Conservation (phyloP, 2,797 vertebrate genomes). For the Lemur catta region DNA sequence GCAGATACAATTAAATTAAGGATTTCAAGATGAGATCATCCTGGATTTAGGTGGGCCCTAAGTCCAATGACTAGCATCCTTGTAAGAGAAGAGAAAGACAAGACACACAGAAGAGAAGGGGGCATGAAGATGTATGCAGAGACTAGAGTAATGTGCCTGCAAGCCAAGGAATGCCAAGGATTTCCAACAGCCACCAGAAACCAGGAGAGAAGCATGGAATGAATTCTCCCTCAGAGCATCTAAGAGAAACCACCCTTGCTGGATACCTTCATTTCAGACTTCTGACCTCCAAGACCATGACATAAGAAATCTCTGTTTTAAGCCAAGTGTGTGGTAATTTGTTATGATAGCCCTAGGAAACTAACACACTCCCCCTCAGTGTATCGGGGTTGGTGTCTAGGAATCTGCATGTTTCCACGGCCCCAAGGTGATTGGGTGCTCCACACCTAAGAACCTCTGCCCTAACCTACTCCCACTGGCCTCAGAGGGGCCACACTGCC, state of each 20-base stretch:
- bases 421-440: background rate
- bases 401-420: background rate
- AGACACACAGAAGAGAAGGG: background rate
- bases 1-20: conserved; percentile 11
- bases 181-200: background rate
- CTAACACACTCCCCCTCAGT: background rate
- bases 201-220: background rate
- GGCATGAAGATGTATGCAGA: background rate
- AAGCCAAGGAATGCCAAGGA: background rate
- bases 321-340: background rate
- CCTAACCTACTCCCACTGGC: background rate
- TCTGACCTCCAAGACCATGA: background rate
- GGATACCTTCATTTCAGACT: background rate
- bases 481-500: background rate
- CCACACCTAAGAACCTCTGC: background rate
- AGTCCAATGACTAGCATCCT: background rate
- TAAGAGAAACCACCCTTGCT: background rate
- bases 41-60: background rate
- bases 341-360: background rate
- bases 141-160: background rate
- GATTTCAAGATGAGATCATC: background rate
- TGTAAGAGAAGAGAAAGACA: background rate
- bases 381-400: background rate
- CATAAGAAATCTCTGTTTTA: background rate
- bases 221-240: background rate